These are phyloP conservation scores for Blennius ocellaris DNA, from an alignment of 2,113 vertebrate genomes.

Conservation along the genomic window DNA sequence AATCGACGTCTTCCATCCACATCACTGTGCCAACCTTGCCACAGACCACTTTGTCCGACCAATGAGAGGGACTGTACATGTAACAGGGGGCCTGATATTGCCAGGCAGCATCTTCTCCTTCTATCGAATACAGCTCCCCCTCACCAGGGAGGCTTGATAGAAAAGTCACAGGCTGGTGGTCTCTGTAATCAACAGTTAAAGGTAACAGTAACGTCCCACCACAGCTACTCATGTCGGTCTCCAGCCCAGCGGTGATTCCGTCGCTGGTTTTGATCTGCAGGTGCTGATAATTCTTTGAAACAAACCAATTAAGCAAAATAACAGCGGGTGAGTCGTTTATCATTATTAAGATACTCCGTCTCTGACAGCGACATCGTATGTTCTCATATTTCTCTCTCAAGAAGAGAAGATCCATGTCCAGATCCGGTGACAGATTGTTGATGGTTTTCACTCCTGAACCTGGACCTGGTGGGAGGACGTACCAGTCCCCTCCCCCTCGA, in stretches of 20 bases:
- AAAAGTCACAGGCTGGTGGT: slow-evolving; percentile 19
- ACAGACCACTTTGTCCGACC: not conserved
- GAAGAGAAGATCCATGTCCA: slow-evolving; percentile 46
- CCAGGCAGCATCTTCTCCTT: not conserved
- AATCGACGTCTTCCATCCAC: not conserved
- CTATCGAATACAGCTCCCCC: not conserved
- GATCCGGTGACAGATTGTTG: slow-evolving; percentile 63
- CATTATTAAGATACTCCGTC: not conserved
- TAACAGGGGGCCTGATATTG: not conserved
- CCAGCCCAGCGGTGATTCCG: slow-evolving; percentile 57
- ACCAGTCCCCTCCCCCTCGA: slow-evolving; percentile 65
- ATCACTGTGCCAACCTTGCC: slow-evolving; percentile 24
- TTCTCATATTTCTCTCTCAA: slow-evolving; percentile 38
- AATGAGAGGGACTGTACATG: not conserved
- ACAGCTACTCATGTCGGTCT: slow-evolving; percentile 19
- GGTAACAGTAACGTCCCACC: slow-evolving; percentile 15
- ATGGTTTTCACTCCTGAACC: slow-evolving; percentile 54
- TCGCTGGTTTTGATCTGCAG: slow-evolving; percentile 65
- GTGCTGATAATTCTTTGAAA: slow-evolving; percentile 53
- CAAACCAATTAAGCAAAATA: slow-evolving; percentile 57
- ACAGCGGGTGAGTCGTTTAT: not conserved
- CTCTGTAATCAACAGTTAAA: slow-evolving; percentile 43
- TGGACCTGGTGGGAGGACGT: slow-evolving; percentile 53
- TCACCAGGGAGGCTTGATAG: too few species aligned
- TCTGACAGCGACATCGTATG: slow-evolving; percentile 31